Conservation (phyloP, 2,888 invertebrate genomes). For the Pteria penguin region DNA sequence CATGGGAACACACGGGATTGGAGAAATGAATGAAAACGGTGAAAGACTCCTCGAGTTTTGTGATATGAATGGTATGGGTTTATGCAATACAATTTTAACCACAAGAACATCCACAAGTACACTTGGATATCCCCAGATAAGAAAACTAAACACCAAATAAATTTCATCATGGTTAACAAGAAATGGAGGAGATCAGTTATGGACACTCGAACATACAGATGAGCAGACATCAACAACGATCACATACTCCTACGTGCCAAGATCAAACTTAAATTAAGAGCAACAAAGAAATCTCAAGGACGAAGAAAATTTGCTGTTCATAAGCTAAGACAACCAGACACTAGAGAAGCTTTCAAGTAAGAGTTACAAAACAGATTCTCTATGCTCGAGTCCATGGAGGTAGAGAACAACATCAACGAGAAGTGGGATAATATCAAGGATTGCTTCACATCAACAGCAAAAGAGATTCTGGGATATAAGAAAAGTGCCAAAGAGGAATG, state of each 20-base stretch:
- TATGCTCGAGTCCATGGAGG: neutral
- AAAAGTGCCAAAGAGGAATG: no score
- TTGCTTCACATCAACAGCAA: neutral
- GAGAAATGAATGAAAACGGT: neutral
- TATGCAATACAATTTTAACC: neutral
- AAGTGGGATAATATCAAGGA: neutral
- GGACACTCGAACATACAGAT: neutral
- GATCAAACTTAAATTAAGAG: neutral
- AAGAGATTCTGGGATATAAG: no score
- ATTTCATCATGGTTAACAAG: no score
- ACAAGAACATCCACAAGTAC: neutral
- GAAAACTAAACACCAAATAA: neutral
- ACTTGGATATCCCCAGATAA: neutral
- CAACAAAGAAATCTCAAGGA: neutral
- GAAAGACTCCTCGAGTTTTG: neutral
- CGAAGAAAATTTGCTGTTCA: neutral
- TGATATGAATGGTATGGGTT: neutral
- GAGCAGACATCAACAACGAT: neutral
- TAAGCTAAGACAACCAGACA: neutral
- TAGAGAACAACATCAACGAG: neutral
- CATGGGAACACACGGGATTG: slow-evolving; percentile 10
- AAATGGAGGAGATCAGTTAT: neutral
- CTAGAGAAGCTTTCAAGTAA: neutral
- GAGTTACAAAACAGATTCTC: neutral
- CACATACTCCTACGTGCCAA: neutral